A percentile compares a stretch with the other conserved stretches of the same genome.
phyloP scores from a whole-genome alignment of 2,113 vertebrate genomes.

The Meles meles region DNA sequence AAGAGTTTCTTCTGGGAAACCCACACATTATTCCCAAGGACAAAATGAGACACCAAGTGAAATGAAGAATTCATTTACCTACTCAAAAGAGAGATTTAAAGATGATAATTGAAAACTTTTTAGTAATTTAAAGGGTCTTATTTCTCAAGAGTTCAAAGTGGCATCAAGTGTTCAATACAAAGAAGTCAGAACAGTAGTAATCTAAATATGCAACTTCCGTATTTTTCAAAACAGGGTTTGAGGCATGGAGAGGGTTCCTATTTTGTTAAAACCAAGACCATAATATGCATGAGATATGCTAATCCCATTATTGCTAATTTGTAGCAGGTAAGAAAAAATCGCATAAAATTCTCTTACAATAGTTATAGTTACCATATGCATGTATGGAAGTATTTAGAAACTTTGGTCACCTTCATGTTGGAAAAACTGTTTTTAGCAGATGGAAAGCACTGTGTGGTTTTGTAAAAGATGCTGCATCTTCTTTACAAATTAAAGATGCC shows the following conservation, averaged over 20 bases:
- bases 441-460: constrained; percentile 53
- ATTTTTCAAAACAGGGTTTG: neutral
- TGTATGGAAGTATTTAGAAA: neutral
- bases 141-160: neutral
- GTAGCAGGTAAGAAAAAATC: neutral
- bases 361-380: neutral
- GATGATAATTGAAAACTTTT: neutral
- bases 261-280: neutral
- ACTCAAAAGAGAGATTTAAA: neutral
- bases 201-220: neutral
- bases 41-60: neutral
- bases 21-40: neutral
- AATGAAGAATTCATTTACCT: neutral
- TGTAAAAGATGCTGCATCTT: constrained; percentile 61
- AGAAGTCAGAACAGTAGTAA: neutral
- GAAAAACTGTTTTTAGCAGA: constrained; percentile 56
- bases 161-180: neutral
- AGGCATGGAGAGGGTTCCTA: neutral
- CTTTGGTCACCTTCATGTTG: neutral
- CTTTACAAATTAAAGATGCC: constrained; percentile 62
- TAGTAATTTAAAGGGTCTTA: neutral
- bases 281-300: neutral
- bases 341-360: neutral
- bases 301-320: neutral
- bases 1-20: neutral